phyloP scores from a whole-genome alignment of 1,140 invertebrate genomes.

The Ridgeia piscesae region DNA sequence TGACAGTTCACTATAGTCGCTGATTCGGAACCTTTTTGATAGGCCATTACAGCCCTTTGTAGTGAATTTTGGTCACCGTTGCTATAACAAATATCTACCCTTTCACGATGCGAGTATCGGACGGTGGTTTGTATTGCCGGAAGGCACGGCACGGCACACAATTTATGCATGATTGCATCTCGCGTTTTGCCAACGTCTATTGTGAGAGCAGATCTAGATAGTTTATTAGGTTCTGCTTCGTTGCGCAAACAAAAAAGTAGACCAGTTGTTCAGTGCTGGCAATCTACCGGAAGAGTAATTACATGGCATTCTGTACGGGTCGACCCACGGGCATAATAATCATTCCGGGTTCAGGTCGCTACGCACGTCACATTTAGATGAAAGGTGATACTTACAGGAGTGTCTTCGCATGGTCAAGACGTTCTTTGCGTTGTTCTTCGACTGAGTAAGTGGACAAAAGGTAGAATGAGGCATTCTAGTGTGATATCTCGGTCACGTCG shows the following conservation, averaged over 20 bases:
- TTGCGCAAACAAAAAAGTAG: no score
- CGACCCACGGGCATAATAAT: no score
- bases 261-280: no score
- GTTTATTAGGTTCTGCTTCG: no score
- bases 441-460: no score
- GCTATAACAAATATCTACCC: background rate
- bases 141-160: background rate
- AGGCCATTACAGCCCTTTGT: no score
- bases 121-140: background rate
- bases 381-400: background rate
- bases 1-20: background rate
- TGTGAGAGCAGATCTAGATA: background rate
- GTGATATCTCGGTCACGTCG: no score
- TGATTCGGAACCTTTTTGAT: background rate
- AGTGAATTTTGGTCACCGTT: no score
- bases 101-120: background rate
- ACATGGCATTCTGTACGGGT: no score
- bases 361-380: background rate
- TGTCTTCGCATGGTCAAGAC: background rate
- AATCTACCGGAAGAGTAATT: no score
- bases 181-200: background rate
- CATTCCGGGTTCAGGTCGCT: background rate
- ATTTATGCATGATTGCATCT: background rate
- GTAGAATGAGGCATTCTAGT: no score
- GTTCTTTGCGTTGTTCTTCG: no score